Base-by-base conservation (phyloP, 2,888 invertebrate genomes). In the Apantesis nais region DNA sequence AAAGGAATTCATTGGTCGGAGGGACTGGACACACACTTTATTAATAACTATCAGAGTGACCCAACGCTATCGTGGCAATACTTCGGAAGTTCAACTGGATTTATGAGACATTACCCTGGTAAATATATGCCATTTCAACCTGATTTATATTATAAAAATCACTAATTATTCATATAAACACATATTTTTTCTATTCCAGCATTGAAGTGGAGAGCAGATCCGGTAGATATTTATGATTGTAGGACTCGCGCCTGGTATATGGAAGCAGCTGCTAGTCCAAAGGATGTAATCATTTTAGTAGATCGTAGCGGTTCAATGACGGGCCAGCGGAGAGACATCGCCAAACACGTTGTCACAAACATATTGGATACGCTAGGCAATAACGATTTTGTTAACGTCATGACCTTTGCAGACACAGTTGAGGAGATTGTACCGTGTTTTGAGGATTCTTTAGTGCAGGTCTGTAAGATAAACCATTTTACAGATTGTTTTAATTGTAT, bases 311-410 rank as follows among this genome's bases (percentile, higher is more conserved):
- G 99, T 72, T 98, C 98, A 76, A 99, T 99, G 99, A 98, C 97
- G 67, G 98, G 98, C 22, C 96, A 96, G 92, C 95, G 97, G 81
- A 96, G 98, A 85, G 98, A 99, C 92, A 99, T 99, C 81, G 99
- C 99, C 68, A 96, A 97, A 89, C 97, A 97, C 88, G 97, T 98
- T 61, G 97, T 97, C 74, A 97, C 97, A 75, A 98, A 97, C 84
- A 99, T 99, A 79, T 95, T 99, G 79, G 99, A 99, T 85, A 99
- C 99, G 0, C 96, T 99, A 60, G 99, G 98, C 66, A 99, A 99
- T 91, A 99, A 99, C 92, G 99, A 99, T 92, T 99, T 98, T 94
- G 99, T 99, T 83, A 99, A 99, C 90, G 98, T 99, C 79, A 97
- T 98, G 93, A 97, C 97, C 88, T 99, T 99, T 95, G 97, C 98